These are phyloP conservation scores for Fukomys damarensis DNA, from an alignment of 2,113 vertebrate genomes.

Conservation along the genomic window DNA sequence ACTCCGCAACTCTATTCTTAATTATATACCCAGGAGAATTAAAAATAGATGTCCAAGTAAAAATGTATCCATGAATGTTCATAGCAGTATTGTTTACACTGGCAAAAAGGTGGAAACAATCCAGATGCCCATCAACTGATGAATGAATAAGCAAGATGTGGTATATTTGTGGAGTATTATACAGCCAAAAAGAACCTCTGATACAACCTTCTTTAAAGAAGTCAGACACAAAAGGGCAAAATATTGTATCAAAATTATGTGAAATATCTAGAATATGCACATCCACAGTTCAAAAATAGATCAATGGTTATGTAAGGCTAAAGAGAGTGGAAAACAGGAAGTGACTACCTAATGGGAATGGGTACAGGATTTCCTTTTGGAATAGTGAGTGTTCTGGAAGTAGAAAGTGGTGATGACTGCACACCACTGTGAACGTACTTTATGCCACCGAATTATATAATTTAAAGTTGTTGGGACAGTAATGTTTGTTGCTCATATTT, in stretches of 20 bases:
- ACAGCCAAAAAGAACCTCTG: not conserved
- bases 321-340: not conserved
- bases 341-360: not conserved
- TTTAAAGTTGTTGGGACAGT: not conserved
- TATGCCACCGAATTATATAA: not conserved
- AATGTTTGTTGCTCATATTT: not conserved
- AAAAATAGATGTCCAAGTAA: not conserved
- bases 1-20: not conserved
- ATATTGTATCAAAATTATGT: not conserved
- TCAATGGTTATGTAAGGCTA: not conserved
- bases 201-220: not conserved
- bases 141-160: not conserved
- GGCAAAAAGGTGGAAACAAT: not conserved
- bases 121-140: not conserved
- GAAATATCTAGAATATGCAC: constrained; percentile 2
- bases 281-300: not conserved
- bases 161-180: not conserved
- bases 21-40: not conserved
- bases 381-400: not conserved
- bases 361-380: not conserved
- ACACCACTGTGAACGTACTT: not conserved
- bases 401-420: not conserved
- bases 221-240: not conserved
- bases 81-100: not conserved
- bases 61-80: not conserved